Evolutionary conservation across 2,113 vertebrate genomes (phyloP).

Genomic region (Aptenodytes patagonicus): DNA sequence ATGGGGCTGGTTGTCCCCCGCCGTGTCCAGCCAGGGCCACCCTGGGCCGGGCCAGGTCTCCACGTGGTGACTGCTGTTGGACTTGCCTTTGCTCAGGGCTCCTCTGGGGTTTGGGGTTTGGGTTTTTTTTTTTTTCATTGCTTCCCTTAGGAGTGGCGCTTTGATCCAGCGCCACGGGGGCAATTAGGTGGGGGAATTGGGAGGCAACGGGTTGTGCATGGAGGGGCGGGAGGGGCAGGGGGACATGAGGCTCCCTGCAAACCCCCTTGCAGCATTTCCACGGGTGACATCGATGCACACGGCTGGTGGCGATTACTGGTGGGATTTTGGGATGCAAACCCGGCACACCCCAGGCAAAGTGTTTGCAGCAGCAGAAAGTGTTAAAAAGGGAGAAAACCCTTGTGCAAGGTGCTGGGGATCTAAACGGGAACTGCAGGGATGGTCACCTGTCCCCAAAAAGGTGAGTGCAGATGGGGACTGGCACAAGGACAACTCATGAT

Average conservation of each 20-base stretch:
- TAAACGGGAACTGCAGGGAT: background rate
- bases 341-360: background rate
- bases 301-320: background rate
- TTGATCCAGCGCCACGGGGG: accelerated
- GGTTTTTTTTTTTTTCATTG: too few species aligned
- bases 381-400: background rate
- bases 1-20: background rate
- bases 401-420: background rate
- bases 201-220: background rate
- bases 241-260: background rate
- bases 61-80: accelerated
- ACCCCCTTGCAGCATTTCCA: background rate
- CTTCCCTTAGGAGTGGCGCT: background rate
- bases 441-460: background rate
- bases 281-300: accelerated
- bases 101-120: too few species aligned
- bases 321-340: background rate
- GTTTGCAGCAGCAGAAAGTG: background rate
- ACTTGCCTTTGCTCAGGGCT: background rate
- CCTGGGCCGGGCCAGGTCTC: background rate
- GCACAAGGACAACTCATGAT: background rate
- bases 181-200: background rate
- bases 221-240: accelerated
- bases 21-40: accelerated
- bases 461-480: background rate